A percentile compares a stretch with the other conserved stretches of the same genome.
Conservation (phyloP, 2,888 invertebrate genomes). For the Nipponacmea schrenckii region DNA sequence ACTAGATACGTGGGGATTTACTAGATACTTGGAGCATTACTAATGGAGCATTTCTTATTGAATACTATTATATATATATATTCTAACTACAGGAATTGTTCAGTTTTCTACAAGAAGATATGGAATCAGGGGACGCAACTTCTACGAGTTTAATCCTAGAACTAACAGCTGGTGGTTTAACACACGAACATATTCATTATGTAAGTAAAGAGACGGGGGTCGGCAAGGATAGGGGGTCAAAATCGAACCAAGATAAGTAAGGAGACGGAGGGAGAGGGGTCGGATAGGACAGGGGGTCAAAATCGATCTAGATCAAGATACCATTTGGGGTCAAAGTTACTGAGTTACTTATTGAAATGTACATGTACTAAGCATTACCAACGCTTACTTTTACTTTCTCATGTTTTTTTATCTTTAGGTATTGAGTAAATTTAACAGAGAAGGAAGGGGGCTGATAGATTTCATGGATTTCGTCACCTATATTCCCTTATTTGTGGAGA, state of each 20-base stretch:
- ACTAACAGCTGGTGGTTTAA: constrained; percentile 64
- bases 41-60: too few species aligned
- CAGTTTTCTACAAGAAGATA: constrained; percentile 49
- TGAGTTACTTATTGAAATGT: too few species aligned
- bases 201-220: constrained; percentile 47
- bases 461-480: constrained; percentile 67
- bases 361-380: too few species aligned
- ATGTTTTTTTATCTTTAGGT: constrained; percentile 47
- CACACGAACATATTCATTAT: constrained; percentile 56
- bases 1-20: too few species aligned
- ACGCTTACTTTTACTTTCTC: too few species aligned
- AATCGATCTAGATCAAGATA: too few species aligned
- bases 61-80: too few species aligned
- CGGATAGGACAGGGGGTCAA: too few species aligned
- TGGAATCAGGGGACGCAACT: constrained; percentile 53
- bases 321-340: too few species aligned
- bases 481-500: constrained; percentile 66
- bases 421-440: constrained; percentile 63
- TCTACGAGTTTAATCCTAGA: constrained; percentile 60
- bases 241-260: too few species aligned
- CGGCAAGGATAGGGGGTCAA: neutral
- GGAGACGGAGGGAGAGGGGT: too few species aligned
- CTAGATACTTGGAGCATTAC: too few species aligned
- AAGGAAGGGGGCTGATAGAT: constrained; percentile 61
- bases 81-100: constrained; percentile 60